Evolutionary conservation across 2,113 vertebrate genomes (phyloP).

Genomic region (Pampusana beccarii): DNA sequence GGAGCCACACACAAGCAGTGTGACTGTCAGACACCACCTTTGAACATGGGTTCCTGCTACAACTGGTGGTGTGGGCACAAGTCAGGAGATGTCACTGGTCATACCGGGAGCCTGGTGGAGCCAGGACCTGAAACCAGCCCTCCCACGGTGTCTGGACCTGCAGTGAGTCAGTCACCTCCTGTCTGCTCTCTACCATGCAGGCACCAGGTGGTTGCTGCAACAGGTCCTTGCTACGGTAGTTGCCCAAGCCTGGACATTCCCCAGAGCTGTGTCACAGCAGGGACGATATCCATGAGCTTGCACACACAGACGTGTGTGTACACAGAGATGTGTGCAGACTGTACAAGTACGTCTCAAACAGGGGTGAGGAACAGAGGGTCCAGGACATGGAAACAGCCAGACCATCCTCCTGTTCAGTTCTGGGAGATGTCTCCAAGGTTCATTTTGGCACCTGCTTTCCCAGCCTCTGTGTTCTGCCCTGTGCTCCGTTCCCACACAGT

Average conservation of each 20-base stretch:
- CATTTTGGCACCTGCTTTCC: background rate
- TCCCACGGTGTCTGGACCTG: background rate
- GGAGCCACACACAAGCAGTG: background rate
- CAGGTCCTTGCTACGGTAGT: background rate
- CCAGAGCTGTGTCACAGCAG: background rate
- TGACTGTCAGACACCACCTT: background rate
- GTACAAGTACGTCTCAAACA: background rate
- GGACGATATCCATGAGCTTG: fast-evolving
- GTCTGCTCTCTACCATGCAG: background rate
- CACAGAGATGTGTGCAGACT: background rate
- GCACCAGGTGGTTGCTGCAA: background rate
- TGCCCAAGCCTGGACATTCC: background rate
- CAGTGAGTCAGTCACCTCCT: background rate
- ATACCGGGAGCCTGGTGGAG: background rate
- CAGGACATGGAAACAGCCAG: background rate
- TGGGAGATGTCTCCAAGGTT: background rate
- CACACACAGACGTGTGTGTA: fast-evolving
- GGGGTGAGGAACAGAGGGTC: background rate
- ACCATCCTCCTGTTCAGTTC: background rate
- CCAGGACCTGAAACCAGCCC: background rate
- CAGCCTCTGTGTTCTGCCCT: background rate
- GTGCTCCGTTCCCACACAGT: fast-evolving
- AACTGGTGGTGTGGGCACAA: background rate
- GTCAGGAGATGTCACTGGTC: background rate
- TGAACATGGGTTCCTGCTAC: background rate